Base-by-base conservation (phyloP, 2,888 invertebrate genomes). In the Sarcophaga subvicina region DNA sequence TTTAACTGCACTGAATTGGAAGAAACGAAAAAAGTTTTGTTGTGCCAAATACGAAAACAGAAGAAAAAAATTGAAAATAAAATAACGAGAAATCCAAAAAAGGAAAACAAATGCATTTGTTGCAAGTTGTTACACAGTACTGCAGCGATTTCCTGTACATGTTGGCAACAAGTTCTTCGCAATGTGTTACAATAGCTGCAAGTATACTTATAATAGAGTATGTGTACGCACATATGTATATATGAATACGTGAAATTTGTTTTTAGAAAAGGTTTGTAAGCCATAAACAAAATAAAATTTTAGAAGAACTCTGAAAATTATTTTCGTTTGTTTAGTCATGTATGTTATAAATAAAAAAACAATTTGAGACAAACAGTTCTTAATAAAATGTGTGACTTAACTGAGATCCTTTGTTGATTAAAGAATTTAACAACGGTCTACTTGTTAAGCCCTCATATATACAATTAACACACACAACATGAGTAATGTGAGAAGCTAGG, bases 161-260 rank as follows among this genome's bases (percentile, higher is more conserved):
- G 37, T 81, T 81, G 75, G 69, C 81, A 81, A 76, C 69, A 69
- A 63, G 75, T 70, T 69, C 10, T 63, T 54, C 63, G 45, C 69
- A 69, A 76, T 75, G 63, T 81, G 81, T 63, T 45, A 72, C 64
- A 77, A 82, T 59, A 60, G 77, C 76, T 71, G 60, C 62, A 49
- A 25, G 22, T 17, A 62, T 20, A 49, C 59, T 10, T 20, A 72
- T n/a, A 47, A 25, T 60, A 2, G n/a, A 45, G 5, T 11, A 62
- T 10, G 59, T 17, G 2, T n/a, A 59, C 59, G 17, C 22, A 22
- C 22, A 22, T 5, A n/a, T 20, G 3, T 14, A 17, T 64, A 17
- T 14, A 22, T 64, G 27, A 27, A 27, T 11, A 37, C 10, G 37
- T 8, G 37, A 37, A 37, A 8, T 10, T 4, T 37, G 37, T 37